Evolutionary conservation across 2,113 vertebrate species (phyloP), one percentile per base, ranked within the genome.

Genomic region (Oreochromis niloticus): DNA sequence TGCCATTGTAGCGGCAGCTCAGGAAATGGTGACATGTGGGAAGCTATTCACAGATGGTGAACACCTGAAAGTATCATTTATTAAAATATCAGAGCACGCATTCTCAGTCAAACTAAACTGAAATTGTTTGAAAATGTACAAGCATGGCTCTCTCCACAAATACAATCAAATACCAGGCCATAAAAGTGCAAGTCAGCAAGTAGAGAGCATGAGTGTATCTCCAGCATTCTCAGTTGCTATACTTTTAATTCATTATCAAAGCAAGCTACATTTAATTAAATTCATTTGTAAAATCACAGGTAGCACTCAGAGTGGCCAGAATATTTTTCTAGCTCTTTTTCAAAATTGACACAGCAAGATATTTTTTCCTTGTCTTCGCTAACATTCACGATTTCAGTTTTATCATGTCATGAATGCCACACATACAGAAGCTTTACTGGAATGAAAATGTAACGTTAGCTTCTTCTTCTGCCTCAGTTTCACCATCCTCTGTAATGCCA

Each of bases 251-350:
- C 2, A 14, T 41, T 0, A 41, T 68, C 11, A 41, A 41, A 68
- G 63, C 9, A 22, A 22, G 0, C 63, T 41, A 41, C 0, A 41
- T 68, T 41, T 68, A 32, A 2, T 32, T 4, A 0, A 59, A 59
- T 17, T 32, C 0, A 32, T 22, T 68, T 41, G 36, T 68, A 41
- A 13, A 68, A 41, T 22, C 6, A 41, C 19, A 9, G 11, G 63
- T 68, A 68, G 34, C 19, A 22, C 36, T 41, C 34, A 41, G 13
- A 22, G 34, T 22, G 17, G 16, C 17, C 0, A 22, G 19, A 7
- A 68, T 39, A 68, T 7, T 39, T 39, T 39, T 36, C 16, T 8
- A 3, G 16, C 34, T 14, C 63, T 68, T 41, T 68, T 68, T 27
- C 9, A 54, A 54, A 54, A 9, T n/a, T 54, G 19, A n/a, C 5